Conservation (phyloP, 2,797 vertebrate genomes). For the Leucoraja ocellata region DNA sequence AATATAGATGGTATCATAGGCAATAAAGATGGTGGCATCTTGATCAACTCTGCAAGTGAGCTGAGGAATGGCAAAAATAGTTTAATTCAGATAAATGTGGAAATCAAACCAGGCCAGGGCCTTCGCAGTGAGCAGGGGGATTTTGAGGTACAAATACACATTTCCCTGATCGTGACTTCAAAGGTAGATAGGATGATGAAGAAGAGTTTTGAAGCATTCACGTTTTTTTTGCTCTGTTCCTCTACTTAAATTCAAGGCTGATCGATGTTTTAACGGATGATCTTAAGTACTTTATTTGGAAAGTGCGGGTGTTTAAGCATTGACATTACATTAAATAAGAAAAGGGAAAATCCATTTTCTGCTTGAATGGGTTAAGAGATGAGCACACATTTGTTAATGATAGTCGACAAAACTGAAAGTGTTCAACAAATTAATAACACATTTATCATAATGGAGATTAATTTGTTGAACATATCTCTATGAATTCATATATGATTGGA, state of each 20-base stretch:
- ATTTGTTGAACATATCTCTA: not conserved
- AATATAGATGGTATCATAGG: too few relatives aligned
- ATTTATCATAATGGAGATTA: not conserved
- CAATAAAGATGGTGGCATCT: too few relatives aligned
- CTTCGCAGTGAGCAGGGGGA: too few relatives aligned
- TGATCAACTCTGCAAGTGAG: too few relatives aligned
- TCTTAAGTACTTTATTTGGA: not conserved
- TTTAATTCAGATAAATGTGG: too few relatives aligned
- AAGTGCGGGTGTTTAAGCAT: not conserved
- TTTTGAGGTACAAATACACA: too few relatives aligned
- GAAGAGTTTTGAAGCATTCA: too few relatives aligned
- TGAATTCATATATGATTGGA: not conserved
- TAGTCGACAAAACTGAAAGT: not conserved
- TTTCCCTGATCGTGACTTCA: too few relatives aligned
- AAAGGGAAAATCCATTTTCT: not conserved
- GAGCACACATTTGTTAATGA: not conserved
- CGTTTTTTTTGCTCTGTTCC: not conserved
- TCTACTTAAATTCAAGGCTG: not conserved
- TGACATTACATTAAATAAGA: constrained; percentile 23
- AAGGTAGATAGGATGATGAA: too few relatives aligned
- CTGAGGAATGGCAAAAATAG: too few relatives aligned
- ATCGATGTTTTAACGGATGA: not conserved
- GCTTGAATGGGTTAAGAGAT: constrained; percentile 21
- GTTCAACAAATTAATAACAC: constrained; percentile 18
- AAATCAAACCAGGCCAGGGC: too few relatives aligned